phyloP scores from a whole-genome alignment of 2,888 invertebrate genomes.

The Drosophila melanosoma region DNA sequence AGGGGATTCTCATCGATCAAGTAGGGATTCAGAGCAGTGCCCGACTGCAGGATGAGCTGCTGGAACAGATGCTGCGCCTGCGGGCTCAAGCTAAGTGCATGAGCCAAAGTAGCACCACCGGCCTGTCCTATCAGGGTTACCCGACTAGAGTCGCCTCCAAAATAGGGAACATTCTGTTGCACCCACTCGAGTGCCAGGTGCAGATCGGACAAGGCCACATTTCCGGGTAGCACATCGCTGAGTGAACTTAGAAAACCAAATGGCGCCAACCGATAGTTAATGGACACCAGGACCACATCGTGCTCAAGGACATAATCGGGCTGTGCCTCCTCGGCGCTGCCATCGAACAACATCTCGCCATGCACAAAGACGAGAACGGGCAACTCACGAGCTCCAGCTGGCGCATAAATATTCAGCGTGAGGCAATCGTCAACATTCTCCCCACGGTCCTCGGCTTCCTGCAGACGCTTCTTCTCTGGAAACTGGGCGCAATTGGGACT shows the following conservation, averaged over 20 bases:
- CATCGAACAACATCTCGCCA: constrained; percentile 85
- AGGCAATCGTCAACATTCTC: constrained; percentile 83
- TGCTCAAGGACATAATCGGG: constrained; percentile 85
- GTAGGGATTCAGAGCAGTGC: constrained; percentile 86
- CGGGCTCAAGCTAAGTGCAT: constrained; percentile 85
- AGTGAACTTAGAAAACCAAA: constrained; percentile 86
- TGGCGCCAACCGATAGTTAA: constrained; percentile 86
- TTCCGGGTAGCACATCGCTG: constrained; percentile 86
- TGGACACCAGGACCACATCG: constrained; percentile 85
- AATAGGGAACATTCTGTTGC: constrained; percentile 84
- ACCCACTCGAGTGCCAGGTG: constrained; percentile 86
- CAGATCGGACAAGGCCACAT: constrained; percentile 86
- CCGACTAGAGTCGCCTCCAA: constrained; percentile 85
- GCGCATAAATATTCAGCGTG: constrained; percentile 80
- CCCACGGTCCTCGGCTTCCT: constrained; percentile 65
- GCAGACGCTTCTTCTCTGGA: constrained; percentile 72
- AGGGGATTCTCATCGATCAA: constrained; percentile 85
- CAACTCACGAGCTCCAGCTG: constrained; percentile 64
- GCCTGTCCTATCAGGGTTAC: constrained; percentile 87
- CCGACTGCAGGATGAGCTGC: constrained; percentile 86
- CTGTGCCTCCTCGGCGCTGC: constrained; percentile 83
- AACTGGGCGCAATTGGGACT: constrained; percentile 81
- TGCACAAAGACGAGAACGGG: constrained; percentile 85
- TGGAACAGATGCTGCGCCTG: constrained; percentile 85
- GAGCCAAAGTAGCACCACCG: constrained; percentile 86